Conservation (phyloP, 2,888 invertebrate genomes). For the Pristionchus arcanus region DNA sequence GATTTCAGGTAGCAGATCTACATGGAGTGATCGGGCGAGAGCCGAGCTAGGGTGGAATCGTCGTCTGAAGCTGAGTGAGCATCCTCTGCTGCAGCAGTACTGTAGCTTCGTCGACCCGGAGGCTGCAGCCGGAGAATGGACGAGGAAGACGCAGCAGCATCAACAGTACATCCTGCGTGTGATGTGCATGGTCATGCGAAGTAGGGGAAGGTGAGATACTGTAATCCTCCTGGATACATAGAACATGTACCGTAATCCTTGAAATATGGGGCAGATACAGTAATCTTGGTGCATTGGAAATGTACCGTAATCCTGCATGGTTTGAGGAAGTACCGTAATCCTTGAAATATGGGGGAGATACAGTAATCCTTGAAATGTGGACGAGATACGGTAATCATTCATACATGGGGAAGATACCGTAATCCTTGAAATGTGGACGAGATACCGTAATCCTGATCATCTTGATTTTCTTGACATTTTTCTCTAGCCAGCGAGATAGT, state of each 20-base stretch:
- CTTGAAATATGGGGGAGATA: background rate
- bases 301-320: background rate
- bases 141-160: background rate
- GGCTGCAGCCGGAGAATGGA: background rate
- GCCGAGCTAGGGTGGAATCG: background rate
- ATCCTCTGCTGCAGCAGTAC: background rate
- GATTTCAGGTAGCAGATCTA: background rate
- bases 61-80: background rate
- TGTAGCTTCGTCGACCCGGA: background rate
- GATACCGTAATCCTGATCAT: background rate
- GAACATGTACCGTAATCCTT: background rate
- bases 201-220: background rate
- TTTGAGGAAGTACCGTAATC: background rate
- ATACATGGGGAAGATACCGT: background rate
- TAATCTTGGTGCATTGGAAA: background rate
- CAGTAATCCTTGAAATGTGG: background rate
- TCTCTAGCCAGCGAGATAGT: background rate
- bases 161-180: background rate
- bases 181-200: background rate
- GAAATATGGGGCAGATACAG: no score
- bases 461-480: background rate
- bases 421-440: background rate
- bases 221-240: background rate
- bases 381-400: background rate
- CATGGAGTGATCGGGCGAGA: background rate